Evolutionary conservation across 2,797 vertebrate genomes (phyloP), one percentile per base, ranked within the genome.

Genomic region (Margarornis squamiger): DNA sequence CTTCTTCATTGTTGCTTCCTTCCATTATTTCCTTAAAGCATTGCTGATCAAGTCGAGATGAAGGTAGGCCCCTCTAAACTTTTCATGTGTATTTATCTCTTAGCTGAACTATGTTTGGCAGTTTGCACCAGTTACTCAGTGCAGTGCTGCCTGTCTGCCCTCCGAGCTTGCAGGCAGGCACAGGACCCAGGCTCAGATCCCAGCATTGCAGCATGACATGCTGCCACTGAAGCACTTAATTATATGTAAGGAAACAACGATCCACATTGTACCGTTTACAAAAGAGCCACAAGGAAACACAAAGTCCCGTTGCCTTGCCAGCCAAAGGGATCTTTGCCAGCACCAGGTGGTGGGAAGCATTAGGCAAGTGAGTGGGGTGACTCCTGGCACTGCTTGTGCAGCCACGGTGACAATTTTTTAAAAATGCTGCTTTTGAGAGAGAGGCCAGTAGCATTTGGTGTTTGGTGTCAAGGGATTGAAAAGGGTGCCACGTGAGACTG

Each of bases 201-300:
- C 71, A 49, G 20, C 30, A 24, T 20, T 71, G 71, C 57, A 76
- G 41, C 62, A 32, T 73, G 66, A 93, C 34, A 21, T 66, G 70
- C 76, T 86, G 71, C 86, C 67, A 49, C 88, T 96, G 92, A 81
- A 93, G 90, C 88, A 84, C 74, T 96, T 90, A 75, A 96, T 95
- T 92, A 78, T 80, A 90, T 1, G 2, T 87, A 86, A 89, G 72
- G 67, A 95, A 66, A 94, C 89, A 68, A 77, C 7, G 49, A 79
- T 76, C 48, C 74, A 38, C 63, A 91, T 84, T 94, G 88, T 95
- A 85, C 71, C 80, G 86, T 90, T 95, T 80, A 90, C 91, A 81
- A 93, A 90, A 94, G 96, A 92, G 71, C 91, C 88, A 82, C 88
- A 85, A 97, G 91, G 65, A 90, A 91, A 94, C 91, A 92, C 88